Evolutionary conservation across 2,888 invertebrate genomes (phyloP).

Genomic region (Dryobotodes eremita): DNA sequence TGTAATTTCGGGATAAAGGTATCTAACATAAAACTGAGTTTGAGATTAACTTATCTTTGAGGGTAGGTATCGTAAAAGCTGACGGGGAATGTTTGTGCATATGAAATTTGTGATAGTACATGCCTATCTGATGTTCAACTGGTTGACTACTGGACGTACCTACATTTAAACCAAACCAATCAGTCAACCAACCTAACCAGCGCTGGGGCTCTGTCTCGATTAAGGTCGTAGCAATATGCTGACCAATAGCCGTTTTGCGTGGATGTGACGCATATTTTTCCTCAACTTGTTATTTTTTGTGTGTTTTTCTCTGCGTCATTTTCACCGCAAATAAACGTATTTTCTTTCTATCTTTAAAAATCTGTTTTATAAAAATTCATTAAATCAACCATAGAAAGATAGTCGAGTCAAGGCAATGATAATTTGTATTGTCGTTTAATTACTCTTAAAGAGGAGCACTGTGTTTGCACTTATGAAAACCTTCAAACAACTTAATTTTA

Average conservation of each 20-base stretch:
- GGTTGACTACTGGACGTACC: neutral
- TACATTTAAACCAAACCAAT: neutral
- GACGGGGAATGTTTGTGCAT: neutral
- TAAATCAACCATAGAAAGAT: neutral
- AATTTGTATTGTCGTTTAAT: neutral
- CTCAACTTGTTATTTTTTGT: too few species aligned
- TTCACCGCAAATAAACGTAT: too few species aligned
- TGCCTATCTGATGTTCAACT: neutral
- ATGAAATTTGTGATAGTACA: neutral
- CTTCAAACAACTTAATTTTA: constrained; percentile 38
- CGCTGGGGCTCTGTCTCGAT: too few species aligned
- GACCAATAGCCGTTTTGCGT: too few species aligned
- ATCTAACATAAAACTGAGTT: constrained; percentile 7
- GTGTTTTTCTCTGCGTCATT: too few species aligned
- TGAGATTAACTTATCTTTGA: constrained; percentile 1
- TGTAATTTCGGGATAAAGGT: constrained; percentile 2
- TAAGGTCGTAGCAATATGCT: too few species aligned
- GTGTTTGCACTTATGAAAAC: constrained; percentile 12
- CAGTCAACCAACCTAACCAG: too few species aligned
- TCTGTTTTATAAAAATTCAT: neutral
- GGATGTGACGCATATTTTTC: too few species aligned
- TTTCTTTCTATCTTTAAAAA: neutral
- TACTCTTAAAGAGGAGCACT: neutral
- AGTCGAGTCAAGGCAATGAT: neutral
- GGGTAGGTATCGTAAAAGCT: neutral